phyloP scores from a whole-genome alignment of 2,113 vertebrate genomes.

The Pygathrix nemaeus region DNA sequence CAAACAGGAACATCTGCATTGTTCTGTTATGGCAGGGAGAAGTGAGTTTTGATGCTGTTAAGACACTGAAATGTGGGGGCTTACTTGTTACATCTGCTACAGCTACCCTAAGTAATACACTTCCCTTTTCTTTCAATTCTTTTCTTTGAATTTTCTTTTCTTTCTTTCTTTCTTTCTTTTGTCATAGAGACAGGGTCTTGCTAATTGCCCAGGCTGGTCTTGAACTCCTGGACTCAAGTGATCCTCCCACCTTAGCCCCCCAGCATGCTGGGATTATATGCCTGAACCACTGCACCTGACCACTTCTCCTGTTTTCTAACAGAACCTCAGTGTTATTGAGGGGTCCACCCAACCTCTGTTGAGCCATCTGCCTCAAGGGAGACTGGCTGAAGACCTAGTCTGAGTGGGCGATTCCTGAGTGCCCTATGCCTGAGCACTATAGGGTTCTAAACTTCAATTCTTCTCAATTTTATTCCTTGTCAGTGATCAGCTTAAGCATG shows the following conservation, averaged over 20 bases:
- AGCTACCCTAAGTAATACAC: neutral
- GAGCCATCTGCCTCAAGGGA: neutral
- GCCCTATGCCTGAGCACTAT: neutral
- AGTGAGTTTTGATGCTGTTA: neutral
- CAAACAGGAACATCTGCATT: neutral
- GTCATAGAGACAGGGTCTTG: no score
- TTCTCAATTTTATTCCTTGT: neutral
- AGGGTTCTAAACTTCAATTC: neutral
- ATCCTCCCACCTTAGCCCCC: no score
- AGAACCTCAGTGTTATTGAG: neutral
- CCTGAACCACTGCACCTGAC: neutral
- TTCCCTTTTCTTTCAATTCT: no score
- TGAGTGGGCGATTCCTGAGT: neutral
- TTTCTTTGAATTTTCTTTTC: neutral
- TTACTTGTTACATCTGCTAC: neutral
- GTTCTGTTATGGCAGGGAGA: neutral
- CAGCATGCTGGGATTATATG: no score
- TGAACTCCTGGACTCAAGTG: no score
- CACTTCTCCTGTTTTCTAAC: neutral
- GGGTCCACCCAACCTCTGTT: neutral
- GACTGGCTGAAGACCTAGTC: neutral
- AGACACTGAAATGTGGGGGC: neutral
- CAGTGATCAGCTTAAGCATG: neutral
- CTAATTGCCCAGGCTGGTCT: no score
- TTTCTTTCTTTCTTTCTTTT: no score